Evolutionary conservation across 1,140 invertebrate species (phyloP), one percentile per base, ranked within the genome.

Genomic region (Bombus polaris): DNA sequence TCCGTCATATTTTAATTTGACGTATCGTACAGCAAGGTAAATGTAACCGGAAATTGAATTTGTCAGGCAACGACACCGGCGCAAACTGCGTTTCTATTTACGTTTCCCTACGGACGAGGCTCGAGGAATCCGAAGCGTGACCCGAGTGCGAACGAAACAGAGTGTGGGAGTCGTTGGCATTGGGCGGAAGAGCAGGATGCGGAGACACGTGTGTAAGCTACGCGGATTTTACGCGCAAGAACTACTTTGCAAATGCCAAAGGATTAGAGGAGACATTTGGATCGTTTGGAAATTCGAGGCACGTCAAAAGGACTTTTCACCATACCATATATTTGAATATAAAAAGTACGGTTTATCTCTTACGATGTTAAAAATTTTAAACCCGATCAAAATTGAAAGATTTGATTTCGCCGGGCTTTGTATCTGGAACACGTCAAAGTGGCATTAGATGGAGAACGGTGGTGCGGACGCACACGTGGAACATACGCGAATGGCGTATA

Each of bases 131-230:
- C 8, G 1, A n/a, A 74, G 70, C 79, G 79, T 44, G 84, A 81
- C 70, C 78, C 57, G 71, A 81, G 78, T 2, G 78, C 44, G 70
- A 75, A 75, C 78, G 66, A 75, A 86, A 62, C 79, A 13, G 39
- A 86, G 80, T 77, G 85, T 86, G 85, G 85, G 85, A 86, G 80
- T 86, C 9, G 79, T 9, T 37, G 79, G 79, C 72, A 86, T 68
- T 75, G 85, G 84, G 32, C 78, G 84, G 78, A 76, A 85, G 71
- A 81, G 77, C 57, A 32, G 25, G 74, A 53, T 18, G 42, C 8
- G 76, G 42, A 32, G 66, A 81, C 77, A 73, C 83, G 44, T 13
- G 83, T 81, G 77, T 28, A 28, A 84, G 44, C 2, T 22, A 83
- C 74, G 77, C 57, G 68, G n/a, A 62, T 59, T 81, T 72, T 80